Conservation (phyloP, 2,888 invertebrate genomes). For the Cantharis nigra region DNA sequence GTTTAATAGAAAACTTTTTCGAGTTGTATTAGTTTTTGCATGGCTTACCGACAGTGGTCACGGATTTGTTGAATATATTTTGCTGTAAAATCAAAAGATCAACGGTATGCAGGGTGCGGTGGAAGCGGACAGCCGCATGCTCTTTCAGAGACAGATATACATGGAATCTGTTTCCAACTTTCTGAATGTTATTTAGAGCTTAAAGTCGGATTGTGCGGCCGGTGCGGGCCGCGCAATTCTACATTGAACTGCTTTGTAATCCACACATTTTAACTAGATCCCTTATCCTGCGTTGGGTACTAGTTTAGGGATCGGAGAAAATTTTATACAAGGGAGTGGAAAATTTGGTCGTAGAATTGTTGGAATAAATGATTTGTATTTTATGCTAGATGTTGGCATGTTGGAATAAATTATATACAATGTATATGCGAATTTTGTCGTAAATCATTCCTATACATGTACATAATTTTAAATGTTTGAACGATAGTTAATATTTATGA, state of each 20-base stretch:
- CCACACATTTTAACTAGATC: constrained; percentile 26
- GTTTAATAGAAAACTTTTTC: constrained; percentile 39
- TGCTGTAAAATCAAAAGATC: constrained; percentile 35
- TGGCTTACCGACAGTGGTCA: constrained; percentile 27
- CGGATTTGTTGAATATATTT: constrained; percentile 34
- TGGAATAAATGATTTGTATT: constrained; percentile 1
- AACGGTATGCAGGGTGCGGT: constrained; percentile 37
- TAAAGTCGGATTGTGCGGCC: constrained; percentile 37
- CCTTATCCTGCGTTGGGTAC: constrained; percentile 7
- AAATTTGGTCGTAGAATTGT: neutral
- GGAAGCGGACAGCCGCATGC: constrained; percentile 26
- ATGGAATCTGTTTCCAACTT: constrained; percentile 36
- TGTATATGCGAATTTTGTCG: neutral
- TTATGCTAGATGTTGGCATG: neutral
- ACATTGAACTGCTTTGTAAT: constrained; percentile 34
- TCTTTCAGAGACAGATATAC: constrained; percentile 31
- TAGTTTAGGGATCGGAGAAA: constrained; percentile 20
- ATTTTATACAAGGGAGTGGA: constrained; percentile 15
- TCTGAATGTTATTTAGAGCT: constrained; percentile 39
- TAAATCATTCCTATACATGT: neutral
- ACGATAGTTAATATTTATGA: neutral
- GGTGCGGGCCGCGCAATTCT: constrained; percentile 27
- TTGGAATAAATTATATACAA: neutral
- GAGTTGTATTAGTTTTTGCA: constrained; percentile 28
- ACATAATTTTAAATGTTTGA: neutral